Base-by-base conservation (phyloP, 2,797 vertebrate species). In the Spinus olivaceus region DNA sequence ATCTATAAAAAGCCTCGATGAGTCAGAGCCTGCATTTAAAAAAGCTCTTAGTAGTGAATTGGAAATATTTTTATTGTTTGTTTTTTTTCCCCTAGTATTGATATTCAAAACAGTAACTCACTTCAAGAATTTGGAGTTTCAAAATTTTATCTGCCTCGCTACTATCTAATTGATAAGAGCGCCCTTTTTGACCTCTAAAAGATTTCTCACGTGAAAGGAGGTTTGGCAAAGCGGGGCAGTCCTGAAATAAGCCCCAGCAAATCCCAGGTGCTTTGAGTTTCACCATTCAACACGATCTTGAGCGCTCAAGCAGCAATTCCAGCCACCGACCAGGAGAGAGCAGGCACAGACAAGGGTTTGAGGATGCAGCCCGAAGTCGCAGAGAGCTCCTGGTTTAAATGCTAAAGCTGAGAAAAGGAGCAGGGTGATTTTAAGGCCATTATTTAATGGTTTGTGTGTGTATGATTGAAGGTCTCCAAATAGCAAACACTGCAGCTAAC, bases 281-380 rank as follows among this genome's bases (percentile, higher is more conserved):
- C 28, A 6, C 49, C 14, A 84, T 76, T 12, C 63, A 11, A 7
- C 10, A 1, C 7, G 2, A 11, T 14, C 33, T 11, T 0, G 10
- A 1, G 32, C 0, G 35, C 35, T 67, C 78, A 2, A 53, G 49
- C 14, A n/a, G 64, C 61, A 80, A 53, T 95, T 94, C 24, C 70
- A 77, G 37, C 0, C 27, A 0, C 0, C 39, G 30, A 7, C 79
- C 95, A 60, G 81, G 9, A 96, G 96, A 95, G 95, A 81, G 86
- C 91, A 95, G 88, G 41, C 30, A 12, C 72, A 61, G 76, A 86
- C 91, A 95, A 57, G 2, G 70, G 39, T 59, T 54, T 18, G 81
- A 15, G 24, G 56, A 2, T 8, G 1, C n/a, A 41, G 37, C 44
- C n/a, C 19, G 4, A n/a, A 33, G 6, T 1, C 49, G 0, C 24